Base-by-base conservation (phyloP, 2,797 vertebrate genomes). In the Trematomus bernacchii region DNA sequence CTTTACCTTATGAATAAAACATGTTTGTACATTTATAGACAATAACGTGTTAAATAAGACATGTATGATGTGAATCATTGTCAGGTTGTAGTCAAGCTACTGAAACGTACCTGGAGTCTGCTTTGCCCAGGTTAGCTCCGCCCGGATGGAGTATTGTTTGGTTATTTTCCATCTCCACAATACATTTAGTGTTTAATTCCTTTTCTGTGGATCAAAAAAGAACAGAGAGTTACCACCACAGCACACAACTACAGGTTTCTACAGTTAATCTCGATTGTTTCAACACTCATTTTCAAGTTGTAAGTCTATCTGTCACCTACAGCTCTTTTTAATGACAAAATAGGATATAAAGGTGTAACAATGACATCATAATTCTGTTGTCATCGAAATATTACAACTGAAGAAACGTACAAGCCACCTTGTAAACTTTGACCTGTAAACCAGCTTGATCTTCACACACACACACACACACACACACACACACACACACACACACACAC, bases 181-280 rank as follows among this genome's bases (percentile, higher is more conserved):
- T 92, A 87, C 95, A 96, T 94, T 95, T 95, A 23, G 95, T 96
- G 90, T 96, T 96, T 65, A 96, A 77, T 73, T 96, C 95, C 86
- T 94, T 96, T 92, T 96, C 95, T 96, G 92, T 81, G 66, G 69
- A 83, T 55, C 30, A 84, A 43, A 87, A 0, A 77, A 62, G 3
- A 37, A 81, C 12, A 62, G 0, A 10, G n/a, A 18, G 51, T 83
- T 71, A 80, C 14, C 66, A 59, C 2, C 19, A 58, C 19, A 57
- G 0, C 21, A 12, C 14, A 6, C 0, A 61, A 47, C 10, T 48
- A 54, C 61, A 27, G 0, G 2, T 43, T 12, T 55, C n/a, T 33
- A 21, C 50, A 3, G 21, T 70, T 11, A 11, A n/a, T 9, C 1
- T 48, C 4, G 7, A 55, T 18, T 47, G 1, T 50, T 55, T 59